Evolutionary conservation across 2,113 vertebrate genomes (phyloP).

Genomic region (Anolis carolinensis): DNA sequence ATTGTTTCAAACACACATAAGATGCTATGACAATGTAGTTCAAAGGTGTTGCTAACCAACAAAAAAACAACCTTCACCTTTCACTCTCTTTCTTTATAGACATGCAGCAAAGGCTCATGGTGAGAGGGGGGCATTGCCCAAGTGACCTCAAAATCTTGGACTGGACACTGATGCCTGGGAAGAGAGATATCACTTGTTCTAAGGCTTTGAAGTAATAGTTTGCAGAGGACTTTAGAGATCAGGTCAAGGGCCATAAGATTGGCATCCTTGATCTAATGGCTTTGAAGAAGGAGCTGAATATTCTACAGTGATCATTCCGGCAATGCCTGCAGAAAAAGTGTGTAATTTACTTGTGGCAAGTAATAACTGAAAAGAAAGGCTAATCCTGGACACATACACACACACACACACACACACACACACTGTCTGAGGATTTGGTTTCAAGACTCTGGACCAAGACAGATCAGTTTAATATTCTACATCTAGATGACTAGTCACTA

Average conservation of each 20-base stretch:
- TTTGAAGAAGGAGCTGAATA: not conserved
- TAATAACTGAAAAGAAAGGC: not conserved
- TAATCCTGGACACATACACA: not conserved
- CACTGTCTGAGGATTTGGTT: not conserved
- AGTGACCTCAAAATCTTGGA: too few species aligned
- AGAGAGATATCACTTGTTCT: not conserved
- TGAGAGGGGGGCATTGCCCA: too few species aligned
- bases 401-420: too few species aligned
- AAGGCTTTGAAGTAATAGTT: not conserved
- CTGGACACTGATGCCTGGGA: not conserved
- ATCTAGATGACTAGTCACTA: not conserved
- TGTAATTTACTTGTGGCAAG: not conserved
- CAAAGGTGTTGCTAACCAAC: too few species aligned
- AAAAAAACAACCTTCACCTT: too few species aligned
- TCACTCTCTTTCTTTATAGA: too few species aligned
- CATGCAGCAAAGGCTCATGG: too few species aligned
- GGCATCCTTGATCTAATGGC: not conserved
- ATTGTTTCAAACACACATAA: too few species aligned
- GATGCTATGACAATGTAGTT: too few species aligned
- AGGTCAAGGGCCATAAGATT: not conserved
- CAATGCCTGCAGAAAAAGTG: not conserved
- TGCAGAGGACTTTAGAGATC: not conserved
- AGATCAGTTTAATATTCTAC: not conserved
- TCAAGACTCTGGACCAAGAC: not conserved
- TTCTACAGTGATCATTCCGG: not conserved